phyloP scores from a whole-genome alignment of 2,797 vertebrate species.

The Chrysocyon brachyurus region DNA sequence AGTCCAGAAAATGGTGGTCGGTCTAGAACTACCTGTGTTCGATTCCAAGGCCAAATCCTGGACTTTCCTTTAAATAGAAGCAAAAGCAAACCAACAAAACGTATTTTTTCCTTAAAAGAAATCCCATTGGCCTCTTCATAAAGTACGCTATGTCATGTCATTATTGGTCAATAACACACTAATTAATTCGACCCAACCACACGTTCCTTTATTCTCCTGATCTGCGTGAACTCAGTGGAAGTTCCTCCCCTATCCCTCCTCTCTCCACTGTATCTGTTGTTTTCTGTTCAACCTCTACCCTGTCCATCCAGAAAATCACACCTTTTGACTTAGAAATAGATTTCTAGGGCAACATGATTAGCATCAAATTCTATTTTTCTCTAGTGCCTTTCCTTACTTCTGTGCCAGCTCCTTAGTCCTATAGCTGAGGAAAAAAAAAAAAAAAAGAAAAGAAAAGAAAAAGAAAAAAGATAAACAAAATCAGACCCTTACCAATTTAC shows the following conservation, averaged over 20 bases:
- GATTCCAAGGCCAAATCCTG: not conserved
- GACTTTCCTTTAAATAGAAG: not conserved
- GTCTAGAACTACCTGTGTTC: not conserved
- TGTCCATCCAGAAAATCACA: not conserved
- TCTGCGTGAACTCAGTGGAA: not conserved
- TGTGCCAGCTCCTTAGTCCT: not conserved
- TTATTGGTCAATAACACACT: not conserved
- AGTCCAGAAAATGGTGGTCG: not conserved
- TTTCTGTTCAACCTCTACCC: not conserved
- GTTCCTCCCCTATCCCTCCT: not conserved
- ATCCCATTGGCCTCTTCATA: not conserved
- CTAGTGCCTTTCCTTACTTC: not conserved
- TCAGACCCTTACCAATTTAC: not conserved
- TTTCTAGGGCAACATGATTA: not conserved
- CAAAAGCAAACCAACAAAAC: not conserved
- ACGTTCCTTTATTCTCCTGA: not conserved
- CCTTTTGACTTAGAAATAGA: not conserved
- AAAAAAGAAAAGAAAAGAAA: not conserved
- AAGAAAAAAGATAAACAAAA: not conserved
- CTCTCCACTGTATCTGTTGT: not conserved
- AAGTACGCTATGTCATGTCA: fast-evolving
- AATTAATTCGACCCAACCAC: not conserved
- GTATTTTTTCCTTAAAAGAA: not conserved
- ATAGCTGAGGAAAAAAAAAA: not conserved
- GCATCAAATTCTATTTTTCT: not conserved